These are phyloP conservation scores for Carcharodon carcharias DNA, from an alignment of 2,797 vertebrate species.

Conservation along the genomic window DNA sequence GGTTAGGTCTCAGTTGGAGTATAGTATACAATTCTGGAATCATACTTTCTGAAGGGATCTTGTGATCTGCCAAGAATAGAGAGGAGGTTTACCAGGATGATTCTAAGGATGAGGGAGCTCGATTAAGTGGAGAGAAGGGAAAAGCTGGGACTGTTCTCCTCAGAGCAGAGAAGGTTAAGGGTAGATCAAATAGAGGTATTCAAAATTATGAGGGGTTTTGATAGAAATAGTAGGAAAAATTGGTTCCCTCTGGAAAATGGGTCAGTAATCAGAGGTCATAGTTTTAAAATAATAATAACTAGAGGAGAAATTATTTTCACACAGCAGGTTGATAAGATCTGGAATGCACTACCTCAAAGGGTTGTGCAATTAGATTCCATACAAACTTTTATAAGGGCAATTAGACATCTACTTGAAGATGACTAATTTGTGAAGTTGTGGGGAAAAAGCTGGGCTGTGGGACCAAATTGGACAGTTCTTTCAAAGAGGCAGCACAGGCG, in stretches of 20 bases:
- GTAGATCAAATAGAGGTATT: neutral
- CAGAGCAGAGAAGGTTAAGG: neutral
- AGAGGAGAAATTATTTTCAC: neutral
- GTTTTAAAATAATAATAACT: neutral
- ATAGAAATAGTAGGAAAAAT: neutral
- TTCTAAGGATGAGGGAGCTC: neutral
- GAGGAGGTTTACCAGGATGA: neutral
- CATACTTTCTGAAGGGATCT: neutral
- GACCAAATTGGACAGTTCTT: neutral
- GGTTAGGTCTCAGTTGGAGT: neutral
- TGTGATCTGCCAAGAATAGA: neutral
- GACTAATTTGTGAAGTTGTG: neutral
- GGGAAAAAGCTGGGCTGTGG: neutral
- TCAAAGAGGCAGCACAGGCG: neutral
- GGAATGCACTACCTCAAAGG: neutral
- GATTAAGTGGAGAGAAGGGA: neutral
- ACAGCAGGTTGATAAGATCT: neutral
- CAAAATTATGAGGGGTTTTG: neutral
- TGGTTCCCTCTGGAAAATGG: neutral
- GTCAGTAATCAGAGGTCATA: neutral
- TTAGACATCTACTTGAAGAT: neutral
- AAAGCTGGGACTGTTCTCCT: neutral
- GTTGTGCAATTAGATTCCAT: neutral
- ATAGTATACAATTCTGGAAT: neutral
- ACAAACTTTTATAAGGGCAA: neutral